Evolutionary conservation across 1,140 invertebrate species (phyloP), one percentile per base, ranked within the genome.

Genomic region (Akabosia matsudoensis): DNA sequence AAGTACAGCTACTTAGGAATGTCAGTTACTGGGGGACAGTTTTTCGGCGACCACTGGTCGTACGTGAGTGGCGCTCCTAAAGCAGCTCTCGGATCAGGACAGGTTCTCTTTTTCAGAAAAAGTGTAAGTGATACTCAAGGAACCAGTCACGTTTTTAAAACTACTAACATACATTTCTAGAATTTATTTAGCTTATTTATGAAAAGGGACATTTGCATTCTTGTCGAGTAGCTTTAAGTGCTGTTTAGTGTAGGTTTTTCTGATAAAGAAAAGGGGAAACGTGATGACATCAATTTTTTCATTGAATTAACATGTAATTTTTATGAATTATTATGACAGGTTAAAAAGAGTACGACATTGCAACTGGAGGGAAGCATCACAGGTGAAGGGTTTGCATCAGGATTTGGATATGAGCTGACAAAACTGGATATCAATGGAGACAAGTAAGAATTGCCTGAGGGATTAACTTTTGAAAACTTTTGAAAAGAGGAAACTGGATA

Each of bases 1-100:
- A 95, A 94, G 84, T 96, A 97, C 85, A 95, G 93, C 83, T 96
- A 96, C 85, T 85, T 95, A 82, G 92, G 93, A 33, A 96, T 96
- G 93, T 92, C 93, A 37, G 93, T 96, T 0, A 89, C 91, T 1
- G 92, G 91, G 26, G 95, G 91, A 0, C 88, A 90, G 45, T 95
- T 95, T 83, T 92, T 93, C 80, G 87, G 87, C 1, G 80, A 85
- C 0, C 83, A 82, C 51, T 87, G 89, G 78, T 90, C 89, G 0
- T 97, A 92, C 82, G 93, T 91, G 0, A 90, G 92, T 2, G 95
- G 95, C 1, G 95, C 95, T 0, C 95, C 95, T 0, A 88, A 81
- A 81, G 80, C 94, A 18, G 90, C 94, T 0, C 90, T 92, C 80
- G 92, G 91, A 14, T 92, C 91, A 0, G 95, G 95, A 0, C 91